Percentiles rank a stretch among this genome's conserved stretches.
Conservation (phyloP, 2,888 invertebrate species). For the Xanthorhoe designata region DNA sequence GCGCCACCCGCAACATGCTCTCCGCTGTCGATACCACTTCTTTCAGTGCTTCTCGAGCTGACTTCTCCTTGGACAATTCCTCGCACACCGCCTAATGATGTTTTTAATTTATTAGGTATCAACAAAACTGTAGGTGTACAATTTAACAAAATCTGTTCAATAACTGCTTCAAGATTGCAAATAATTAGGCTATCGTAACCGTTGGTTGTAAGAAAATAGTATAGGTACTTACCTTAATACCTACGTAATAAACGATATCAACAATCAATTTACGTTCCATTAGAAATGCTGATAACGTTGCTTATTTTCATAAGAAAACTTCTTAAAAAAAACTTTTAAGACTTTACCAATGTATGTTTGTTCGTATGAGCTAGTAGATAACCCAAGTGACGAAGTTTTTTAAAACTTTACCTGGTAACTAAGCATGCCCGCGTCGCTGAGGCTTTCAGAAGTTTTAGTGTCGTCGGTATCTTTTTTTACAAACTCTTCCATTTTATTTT, state of each 20-base stretch:
- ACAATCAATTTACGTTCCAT: neutral
- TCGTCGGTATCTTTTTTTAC: slow-evolving; percentile 55
- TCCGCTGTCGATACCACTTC: slow-evolving; percentile 73
- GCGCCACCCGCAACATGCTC: slow-evolving; percentile 74
- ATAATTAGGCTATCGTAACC: no score
- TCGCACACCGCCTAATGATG: slow-evolving; percentile 57
- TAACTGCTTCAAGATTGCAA: no score
- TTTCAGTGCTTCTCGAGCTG: slow-evolving; percentile 69
- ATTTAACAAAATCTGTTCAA: neutral
- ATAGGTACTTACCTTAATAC: neutral
- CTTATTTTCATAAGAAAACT: slow-evolving; percentile 6
- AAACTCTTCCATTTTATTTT: slow-evolving; percentile 65
- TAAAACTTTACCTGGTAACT: slow-evolving; percentile 54
- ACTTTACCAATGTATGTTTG: slow-evolving; percentile 51
- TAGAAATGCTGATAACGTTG: slow-evolving; percentile 4
- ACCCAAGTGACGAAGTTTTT: no score
- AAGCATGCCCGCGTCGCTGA: slow-evolving; percentile 32
- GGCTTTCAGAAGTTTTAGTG: slow-evolving; percentile 35
- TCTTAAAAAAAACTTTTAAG: neutral
- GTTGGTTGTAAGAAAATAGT: neutral
- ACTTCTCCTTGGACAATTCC: slow-evolving; percentile 69
- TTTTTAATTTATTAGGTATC: neutral
- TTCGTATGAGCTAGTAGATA: no score
- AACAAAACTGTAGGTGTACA: neutral
- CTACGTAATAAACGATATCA: slow-evolving; percentile 8